Evolutionary conservation across 2,113 vertebrate genomes (phyloP).

Genomic region (Ammodytes marinus): DNA sequence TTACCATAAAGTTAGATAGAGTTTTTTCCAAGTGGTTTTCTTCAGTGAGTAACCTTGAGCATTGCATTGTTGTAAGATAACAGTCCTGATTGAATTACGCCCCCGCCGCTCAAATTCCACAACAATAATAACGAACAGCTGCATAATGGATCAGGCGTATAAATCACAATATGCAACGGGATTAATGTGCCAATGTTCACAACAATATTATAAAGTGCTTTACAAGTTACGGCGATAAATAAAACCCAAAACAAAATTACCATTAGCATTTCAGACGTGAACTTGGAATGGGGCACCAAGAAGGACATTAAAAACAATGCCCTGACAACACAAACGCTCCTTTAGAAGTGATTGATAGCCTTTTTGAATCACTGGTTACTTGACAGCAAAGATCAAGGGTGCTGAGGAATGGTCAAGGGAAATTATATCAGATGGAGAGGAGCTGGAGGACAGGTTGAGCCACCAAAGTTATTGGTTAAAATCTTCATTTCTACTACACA

Average conservation of each 20-base stretch:
- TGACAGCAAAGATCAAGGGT: slow-evolving; percentile 6
- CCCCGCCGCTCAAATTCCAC: slow-evolving; percentile 31
- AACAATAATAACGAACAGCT: slow-evolving; percentile 56
- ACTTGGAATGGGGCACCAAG: slow-evolving; percentile 15
- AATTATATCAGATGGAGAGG: slow-evolving; percentile 24
- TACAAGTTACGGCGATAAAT: slow-evolving; percentile 50
- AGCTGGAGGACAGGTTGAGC: slow-evolving; percentile 18
- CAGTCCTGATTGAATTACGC: slow-evolving; percentile 54
- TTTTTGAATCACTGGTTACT: slow-evolving; percentile 1
- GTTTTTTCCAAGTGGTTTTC: slow-evolving; percentile 1
- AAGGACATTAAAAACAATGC: slow-evolving; percentile 11
- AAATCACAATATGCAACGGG: slow-evolving; percentile 59
- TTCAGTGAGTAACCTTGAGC: slow-evolving; percentile 52
- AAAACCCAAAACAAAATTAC: slow-evolving; percentile 31
- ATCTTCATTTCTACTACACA: slow-evolving; percentile 33
- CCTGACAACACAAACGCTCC: slow-evolving; percentile 24
- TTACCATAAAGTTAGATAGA: background rate
- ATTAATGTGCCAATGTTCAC: slow-evolving; percentile 44
- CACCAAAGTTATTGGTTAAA: slow-evolving; percentile 26
- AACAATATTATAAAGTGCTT: slow-evolving; percentile 53
- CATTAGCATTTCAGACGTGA: slow-evolving; percentile 32
- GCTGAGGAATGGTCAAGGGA: background rate
- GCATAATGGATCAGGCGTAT: slow-evolving; percentile 59
- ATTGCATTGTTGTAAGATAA: slow-evolving; percentile 36
- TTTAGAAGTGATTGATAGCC: slow-evolving; percentile 27